Evolutionary conservation across 2,888 invertebrate genomes (phyloP), one percentile per base, ranked within the genome.

Genomic region (Cheilosia grossa): DNA sequence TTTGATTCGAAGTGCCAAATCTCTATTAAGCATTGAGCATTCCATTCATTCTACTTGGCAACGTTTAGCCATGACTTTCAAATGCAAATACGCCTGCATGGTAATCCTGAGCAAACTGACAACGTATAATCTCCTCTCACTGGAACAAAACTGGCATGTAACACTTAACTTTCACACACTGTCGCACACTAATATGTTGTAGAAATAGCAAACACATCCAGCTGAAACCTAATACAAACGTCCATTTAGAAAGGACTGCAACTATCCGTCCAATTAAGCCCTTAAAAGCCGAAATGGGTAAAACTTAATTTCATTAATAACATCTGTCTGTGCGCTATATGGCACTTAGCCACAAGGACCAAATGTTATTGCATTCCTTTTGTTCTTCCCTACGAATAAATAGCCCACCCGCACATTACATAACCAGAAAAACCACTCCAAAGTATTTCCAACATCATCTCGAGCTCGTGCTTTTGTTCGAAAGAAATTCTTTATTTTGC

Each of bases 341-440:
- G 27, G 30, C 70, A 70, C 70, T 72, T 56, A 49, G 37, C 63
- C 37, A 37, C 78, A 70, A 78, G 27, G 30, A 58, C 70, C 24
- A 33, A 42, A 49, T 79, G 56, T 64, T 70, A 72, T 72, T 79
- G 64, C 72, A 79, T 64, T 79, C 56, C 72, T 51, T 56, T 58
- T 72, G 64, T 49, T 30, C 58, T 6, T 40, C 6, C n/a, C 17
- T 47, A 4, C 10, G 27, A n/a, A 51, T 51, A 51, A 21, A 21
- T 27, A 44, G 40, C 37, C 21, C 51, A 44, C 67, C 42, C 66
- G 21, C 63, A 74, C 42, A 69, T 75, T 69, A 63, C 79, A 58
- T 79, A 79, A 69, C 79, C 58, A 67, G 59, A 67, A 72, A 73
- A 74, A 83, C 82, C 73, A 80, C 82, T 74, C 67, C 44, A 64